Percentiles rank a stretch among this genome's conserved stretches.
phyloP scores from a whole-genome alignment of 2,113 vertebrate species.

The Heterotis niloticus region DNA sequence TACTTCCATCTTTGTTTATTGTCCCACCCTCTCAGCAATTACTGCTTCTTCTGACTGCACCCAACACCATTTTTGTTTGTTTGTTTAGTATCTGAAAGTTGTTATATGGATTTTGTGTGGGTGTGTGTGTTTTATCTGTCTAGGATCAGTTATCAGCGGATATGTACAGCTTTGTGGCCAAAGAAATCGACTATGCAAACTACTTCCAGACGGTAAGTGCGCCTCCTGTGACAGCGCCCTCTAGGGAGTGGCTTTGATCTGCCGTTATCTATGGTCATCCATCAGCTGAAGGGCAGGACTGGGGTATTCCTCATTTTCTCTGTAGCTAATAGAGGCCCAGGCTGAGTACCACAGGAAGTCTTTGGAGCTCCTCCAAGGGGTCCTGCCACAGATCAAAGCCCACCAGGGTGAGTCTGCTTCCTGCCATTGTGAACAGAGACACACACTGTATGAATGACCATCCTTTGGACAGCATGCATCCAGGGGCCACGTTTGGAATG shows the following conservation, averaged over 20 bases:
- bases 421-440: conserved; percentile 16
- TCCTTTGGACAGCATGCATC: conserved; percentile 53
- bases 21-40: not conserved
- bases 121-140: conserved; percentile 31
- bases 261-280: not conserved
- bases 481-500: too few relatives aligned
- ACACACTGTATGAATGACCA: not conserved
- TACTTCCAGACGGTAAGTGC: conserved; percentile 92
- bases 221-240: not conserved
- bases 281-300: not conserved
- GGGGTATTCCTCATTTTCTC: not conserved
- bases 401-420: conserved; percentile 82
- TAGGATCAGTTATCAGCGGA: conserved; percentile 97
- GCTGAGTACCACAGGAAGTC: conserved; percentile 95
- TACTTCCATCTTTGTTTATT: not conserved
- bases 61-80: not conserved
- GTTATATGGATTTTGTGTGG: not conserved
- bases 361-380: conserved; percentile 81
- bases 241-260: not conserved
- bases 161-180: conserved; percentile 99
- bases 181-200: conserved; percentile 99
- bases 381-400: conserved; percentile 95
- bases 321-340: conserved; percentile 91
- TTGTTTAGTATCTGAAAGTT: not conserved
- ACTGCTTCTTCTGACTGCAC: not conserved